Conservation (phyloP, 2,797 vertebrate genomes). For the Cynodonichthys magdalenae region DNA sequence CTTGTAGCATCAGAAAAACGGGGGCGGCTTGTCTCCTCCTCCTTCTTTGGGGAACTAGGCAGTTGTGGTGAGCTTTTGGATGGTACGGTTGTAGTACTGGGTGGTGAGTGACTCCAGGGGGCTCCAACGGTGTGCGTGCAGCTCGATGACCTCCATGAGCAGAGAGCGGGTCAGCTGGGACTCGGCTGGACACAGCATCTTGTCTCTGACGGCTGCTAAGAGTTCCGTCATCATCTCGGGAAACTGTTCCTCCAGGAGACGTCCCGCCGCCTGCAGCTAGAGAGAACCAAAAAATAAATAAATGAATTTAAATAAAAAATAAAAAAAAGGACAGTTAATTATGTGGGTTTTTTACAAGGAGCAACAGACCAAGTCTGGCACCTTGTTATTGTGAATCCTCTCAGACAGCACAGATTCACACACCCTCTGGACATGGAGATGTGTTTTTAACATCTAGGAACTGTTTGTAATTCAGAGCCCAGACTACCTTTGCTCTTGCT, state of each 20-base stretch:
- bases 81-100: constrained; percentile 99
- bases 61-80: constrained; percentile 93
- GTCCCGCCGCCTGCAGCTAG: constrained; percentile 94
- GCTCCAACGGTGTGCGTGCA: constrained; percentile 96
- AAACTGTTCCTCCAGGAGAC: constrained; percentile 95
- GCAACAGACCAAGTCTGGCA: constrained; percentile 49
- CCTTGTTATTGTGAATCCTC: constrained; percentile 57
- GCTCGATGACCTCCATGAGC: constrained; percentile 98
- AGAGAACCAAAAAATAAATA: constrained; percentile 3
- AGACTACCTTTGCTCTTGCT: constrained; percentile 13
- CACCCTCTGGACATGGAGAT: constrained; percentile 36
- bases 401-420: constrained; percentile 47
- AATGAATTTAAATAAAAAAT: too few species aligned
- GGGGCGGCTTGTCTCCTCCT: constrained; percentile 35
- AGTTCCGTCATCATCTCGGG: constrained; percentile 98
- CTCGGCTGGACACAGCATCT: constrained; percentile 95
- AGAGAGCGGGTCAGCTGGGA: constrained; percentile 95
- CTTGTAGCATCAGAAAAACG: background rate
- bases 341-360: constrained; percentile 21
- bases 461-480: constrained; percentile 24
- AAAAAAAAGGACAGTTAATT: background rate
- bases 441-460: constrained; percentile 37
- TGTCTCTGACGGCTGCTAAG: constrained; percentile 90
- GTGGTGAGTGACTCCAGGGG: constrained; percentile 94
- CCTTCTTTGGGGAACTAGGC: constrained; percentile 46